Evolutionary conservation across 2,797 vertebrate genomes (phyloP).

Genomic region (Danio kyathit): DNA sequence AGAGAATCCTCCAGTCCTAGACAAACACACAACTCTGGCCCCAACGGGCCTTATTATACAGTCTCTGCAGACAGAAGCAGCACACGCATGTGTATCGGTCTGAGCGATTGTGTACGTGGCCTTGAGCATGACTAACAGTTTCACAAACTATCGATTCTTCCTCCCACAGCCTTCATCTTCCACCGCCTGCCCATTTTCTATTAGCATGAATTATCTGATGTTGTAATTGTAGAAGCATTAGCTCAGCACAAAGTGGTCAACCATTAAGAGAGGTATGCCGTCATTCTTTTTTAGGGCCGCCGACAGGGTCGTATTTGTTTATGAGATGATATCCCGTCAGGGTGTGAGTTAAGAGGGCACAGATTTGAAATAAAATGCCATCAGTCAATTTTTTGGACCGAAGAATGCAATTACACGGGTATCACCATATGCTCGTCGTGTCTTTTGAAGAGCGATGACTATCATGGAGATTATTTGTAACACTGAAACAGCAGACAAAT

Average conservation of each 20-base stretch:
- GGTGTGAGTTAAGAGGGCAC: constrained; percentile 5
- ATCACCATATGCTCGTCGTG: background rate
- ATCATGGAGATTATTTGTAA: background rate
- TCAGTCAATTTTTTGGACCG: constrained; percentile 3
- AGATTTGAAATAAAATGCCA: constrained; percentile 4
- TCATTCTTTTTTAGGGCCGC: constrained; percentile 27
- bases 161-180: constrained; percentile 43
- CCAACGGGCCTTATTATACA: constrained; percentile 36
- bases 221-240: constrained; percentile 55
- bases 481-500: background rate
- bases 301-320: constrained; percentile 35
- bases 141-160: constrained; percentile 56
- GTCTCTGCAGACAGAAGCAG: constrained; percentile 3
- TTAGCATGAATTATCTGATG: constrained; percentile 57
- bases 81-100: constrained; percentile 15
- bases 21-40: constrained; percentile 25
- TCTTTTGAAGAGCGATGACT: constrained; percentile 4
- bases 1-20: background rate
- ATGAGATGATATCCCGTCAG: constrained; percentile 36
- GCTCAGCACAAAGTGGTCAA: constrained; percentile 50
- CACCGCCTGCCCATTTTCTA: constrained; percentile 47
- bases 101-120: constrained; percentile 10
- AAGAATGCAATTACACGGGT: constrained; percentile 10
- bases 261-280: constrained; percentile 24
- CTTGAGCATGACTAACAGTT: constrained; percentile 53